Evolutionary conservation across 1,140 invertebrate species (phyloP).

Genomic region (Aphelinus atriplicis): DNA sequence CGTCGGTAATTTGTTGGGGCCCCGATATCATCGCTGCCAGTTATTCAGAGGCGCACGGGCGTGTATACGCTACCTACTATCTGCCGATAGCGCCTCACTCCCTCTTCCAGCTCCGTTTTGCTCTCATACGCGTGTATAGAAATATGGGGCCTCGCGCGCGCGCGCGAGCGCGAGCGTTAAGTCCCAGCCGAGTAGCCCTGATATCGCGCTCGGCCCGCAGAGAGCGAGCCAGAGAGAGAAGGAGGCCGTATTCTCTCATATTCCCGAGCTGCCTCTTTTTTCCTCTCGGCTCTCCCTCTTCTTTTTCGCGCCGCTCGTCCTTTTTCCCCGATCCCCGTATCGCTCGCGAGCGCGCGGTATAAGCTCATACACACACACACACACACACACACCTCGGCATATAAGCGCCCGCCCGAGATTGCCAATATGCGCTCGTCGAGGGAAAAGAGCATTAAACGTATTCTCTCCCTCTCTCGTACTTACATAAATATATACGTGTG

Average conservation of each 20-base stretch:
- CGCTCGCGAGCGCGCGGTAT: not conserved
- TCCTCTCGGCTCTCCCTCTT: not conserved
- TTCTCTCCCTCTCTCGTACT: not conserved
- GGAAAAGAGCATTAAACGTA: conserved; percentile 8
- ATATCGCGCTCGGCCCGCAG: conserved; percentile 1
- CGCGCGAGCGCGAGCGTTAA: not conserved
- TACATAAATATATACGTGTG: not conserved
- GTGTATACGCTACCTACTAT: conserved; percentile 33
- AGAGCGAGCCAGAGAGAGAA: too few relatives aligned
- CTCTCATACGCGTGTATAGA: not conserved
- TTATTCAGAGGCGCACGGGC: conserved; percentile 26
- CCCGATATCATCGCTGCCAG: conserved; percentile 36
- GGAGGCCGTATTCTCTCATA: conserved; percentile 28
- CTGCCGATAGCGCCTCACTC: conserved; percentile 25
- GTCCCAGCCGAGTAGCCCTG: not conserved
- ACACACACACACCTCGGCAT: not conserved
- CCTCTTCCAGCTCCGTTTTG: not conserved
- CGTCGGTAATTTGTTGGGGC: conserved; percentile 37
- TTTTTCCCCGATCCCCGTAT: conserved; percentile 6
- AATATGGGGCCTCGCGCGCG: not conserved
- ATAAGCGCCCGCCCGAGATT: not conserved
- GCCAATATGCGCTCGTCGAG: conserved; percentile 14
- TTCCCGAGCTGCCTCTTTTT: conserved; percentile 22
- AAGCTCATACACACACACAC: too few relatives aligned
- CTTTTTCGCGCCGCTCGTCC: not conserved